Conservation (phyloP, 2,797 vertebrate genomes). For the Protonibea diacanthus region DNA sequence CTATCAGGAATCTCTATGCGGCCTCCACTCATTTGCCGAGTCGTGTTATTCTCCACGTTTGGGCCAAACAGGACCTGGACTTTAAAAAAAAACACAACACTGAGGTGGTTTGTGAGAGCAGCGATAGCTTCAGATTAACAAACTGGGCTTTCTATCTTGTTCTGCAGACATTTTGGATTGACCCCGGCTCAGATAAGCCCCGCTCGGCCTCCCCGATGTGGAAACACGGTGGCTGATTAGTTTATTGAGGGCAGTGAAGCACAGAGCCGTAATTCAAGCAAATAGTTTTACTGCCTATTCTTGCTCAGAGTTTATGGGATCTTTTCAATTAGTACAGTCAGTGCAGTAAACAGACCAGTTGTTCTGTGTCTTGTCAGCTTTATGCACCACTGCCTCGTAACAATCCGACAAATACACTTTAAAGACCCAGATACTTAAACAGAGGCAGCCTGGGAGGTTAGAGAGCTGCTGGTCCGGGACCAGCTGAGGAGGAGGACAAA, state of each 20-base stretch:
- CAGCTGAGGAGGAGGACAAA: background rate
- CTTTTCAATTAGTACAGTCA: slow-evolving; percentile 65
- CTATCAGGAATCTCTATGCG: slow-evolving; percentile 10
- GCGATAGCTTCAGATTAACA: slow-evolving; percentile 34
- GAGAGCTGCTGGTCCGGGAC: slow-evolving; percentile 21
- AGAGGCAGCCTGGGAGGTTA: background rate
- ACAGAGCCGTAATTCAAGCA: slow-evolving; percentile 48
- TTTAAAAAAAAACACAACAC: background rate
- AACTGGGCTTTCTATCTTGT: slow-evolving; percentile 21
- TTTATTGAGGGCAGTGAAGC: slow-evolving; percentile 54
- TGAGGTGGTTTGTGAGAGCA: slow-evolving; percentile 9
- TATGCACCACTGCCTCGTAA: slow-evolving; percentile 59
- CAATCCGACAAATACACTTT: slow-evolving; percentile 57
- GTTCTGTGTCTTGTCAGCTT: slow-evolving; percentile 53
- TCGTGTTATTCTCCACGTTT: slow-evolving; percentile 7
- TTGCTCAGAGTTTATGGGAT: slow-evolving; percentile 61
- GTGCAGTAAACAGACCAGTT: slow-evolving; percentile 58
- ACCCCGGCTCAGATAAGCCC: slow-evolving; percentile 34
- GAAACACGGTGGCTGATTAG: slow-evolving; percentile 58
- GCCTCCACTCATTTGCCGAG: slow-evolving; percentile 13
- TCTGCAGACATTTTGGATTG: slow-evolving; percentile 35
- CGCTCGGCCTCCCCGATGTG: slow-evolving; percentile 4
- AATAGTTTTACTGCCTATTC: slow-evolving; percentile 63
- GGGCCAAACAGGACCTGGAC: slow-evolving; percentile 1
- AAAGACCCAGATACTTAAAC: slow-evolving; percentile 25